These are phyloP conservation scores for Aphis craccivora DNA, from an alignment of 1,140 invertebrate species.

Conservation along the genomic window DNA sequence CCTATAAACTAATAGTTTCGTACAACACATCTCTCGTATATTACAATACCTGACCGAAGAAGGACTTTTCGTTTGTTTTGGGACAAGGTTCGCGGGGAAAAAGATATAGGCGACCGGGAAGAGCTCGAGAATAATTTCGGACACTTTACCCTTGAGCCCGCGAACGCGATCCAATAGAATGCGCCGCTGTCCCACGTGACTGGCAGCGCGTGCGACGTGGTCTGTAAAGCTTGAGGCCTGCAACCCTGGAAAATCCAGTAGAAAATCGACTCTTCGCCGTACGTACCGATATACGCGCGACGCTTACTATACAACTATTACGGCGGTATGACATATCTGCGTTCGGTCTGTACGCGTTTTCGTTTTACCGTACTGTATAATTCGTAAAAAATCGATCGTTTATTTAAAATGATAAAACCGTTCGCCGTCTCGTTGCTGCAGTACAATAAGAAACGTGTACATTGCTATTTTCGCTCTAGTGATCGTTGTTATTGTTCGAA, in stretches of 20 bases:
- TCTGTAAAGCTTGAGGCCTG: constrained; percentile 19
- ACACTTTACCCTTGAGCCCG: background rate
- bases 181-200: constrained; percentile 51
- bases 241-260: constrained; percentile 51
- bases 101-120: background rate
- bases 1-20: background rate
- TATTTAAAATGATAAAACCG: background rate
- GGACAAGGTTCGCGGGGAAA: background rate
- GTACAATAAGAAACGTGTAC: background rate
- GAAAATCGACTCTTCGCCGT: constrained; percentile 34
- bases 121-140: background rate
- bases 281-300: constrained; percentile 20
- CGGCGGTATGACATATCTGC: background rate
- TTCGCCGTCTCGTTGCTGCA: background rate
- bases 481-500: background rate
- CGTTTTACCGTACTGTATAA: background rate
- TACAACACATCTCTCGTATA: background rate
- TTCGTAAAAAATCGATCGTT: background rate
- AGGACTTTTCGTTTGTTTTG: background rate
- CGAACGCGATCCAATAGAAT: constrained; percentile 38
- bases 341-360: background rate
- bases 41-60: too few relatives aligned
- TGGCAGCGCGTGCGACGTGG: constrained; percentile 11
- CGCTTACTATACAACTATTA: background rate
- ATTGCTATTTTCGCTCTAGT: background rate